phyloP scores from a whole-genome alignment of 2,113 vertebrate species.

The Percopsis transmontana region DNA sequence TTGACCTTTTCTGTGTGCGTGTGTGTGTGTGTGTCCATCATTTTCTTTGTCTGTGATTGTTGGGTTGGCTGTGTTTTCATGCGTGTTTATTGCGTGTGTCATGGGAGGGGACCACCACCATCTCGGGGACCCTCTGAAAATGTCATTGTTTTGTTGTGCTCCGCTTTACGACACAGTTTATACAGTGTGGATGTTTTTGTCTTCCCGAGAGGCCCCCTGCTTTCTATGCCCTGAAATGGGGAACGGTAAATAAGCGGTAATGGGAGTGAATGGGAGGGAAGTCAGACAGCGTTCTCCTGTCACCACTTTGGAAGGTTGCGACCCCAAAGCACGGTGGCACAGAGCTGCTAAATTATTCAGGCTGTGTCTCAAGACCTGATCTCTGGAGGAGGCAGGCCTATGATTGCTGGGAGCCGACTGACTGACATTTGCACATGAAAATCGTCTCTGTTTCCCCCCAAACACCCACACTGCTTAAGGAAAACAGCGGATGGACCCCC shows the following conservation, averaged over 20 bases:
- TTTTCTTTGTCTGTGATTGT: slow-evolving; percentile 58
- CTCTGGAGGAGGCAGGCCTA: slow-evolving; percentile 76
- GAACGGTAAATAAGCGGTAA: slow-evolving; percentile 81
- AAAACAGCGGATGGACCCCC: slow-evolving; percentile 70
- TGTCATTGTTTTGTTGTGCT: slow-evolving; percentile 74
- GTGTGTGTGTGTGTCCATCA: slow-evolving; percentile 32
- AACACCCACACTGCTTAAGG: slow-evolving; percentile 73
- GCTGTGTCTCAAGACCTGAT: slow-evolving; percentile 72
- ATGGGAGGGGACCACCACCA: slow-evolving; percentile 44
- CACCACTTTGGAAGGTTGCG: slow-evolving; percentile 83
- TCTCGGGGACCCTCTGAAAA: slow-evolving; percentile 66
- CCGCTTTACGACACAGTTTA: slow-evolving; percentile 72
- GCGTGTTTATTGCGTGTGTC: neutral
- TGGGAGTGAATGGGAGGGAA: slow-evolving; percentile 74
- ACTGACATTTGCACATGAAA: slow-evolving; percentile 87
- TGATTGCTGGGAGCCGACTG: slow-evolving; percentile 82
- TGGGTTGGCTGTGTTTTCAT: slow-evolving; percentile 40
- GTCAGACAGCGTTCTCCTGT: slow-evolving; percentile 75
- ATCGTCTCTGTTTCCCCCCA: slow-evolving; percentile 72
- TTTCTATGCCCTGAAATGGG: slow-evolving; percentile 71
- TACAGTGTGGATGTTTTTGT: slow-evolving; percentile 62
- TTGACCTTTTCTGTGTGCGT: slow-evolving; percentile 50
- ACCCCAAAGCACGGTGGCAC: slow-evolving; percentile 78
- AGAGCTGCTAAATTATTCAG: slow-evolving; percentile 84
- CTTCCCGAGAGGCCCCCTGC: slow-evolving; percentile 55